Evolutionary conservation across 2,888 invertebrate genomes (phyloP), one percentile per base, ranked within the genome.

Genomic region (Baronia brevicornis): DNA sequence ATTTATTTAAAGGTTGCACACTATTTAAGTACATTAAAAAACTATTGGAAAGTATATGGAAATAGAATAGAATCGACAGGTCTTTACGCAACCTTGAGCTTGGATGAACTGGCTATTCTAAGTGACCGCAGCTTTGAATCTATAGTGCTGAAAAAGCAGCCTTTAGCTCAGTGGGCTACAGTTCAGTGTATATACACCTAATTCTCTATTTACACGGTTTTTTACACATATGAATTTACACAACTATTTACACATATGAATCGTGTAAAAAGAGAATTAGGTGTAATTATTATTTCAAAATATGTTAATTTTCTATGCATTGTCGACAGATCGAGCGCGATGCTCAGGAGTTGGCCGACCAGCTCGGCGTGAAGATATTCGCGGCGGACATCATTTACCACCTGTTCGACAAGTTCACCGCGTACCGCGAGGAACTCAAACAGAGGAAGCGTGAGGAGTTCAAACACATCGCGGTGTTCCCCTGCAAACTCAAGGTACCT

Each of bases 361-460:
- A 90, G 36, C 74, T 97, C 39, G 95, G 95, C 34, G 96, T 98
- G 32, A 95, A 93, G 82, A 96, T 99, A 68, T 99, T 99, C 89
- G 90, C 95, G 44, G 99, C 99, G 4, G 98, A 99, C 84, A 99
- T 99, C 68, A 99, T 99, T 64, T 99, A 99, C 84, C 99, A 99
- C 82, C 87, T 99, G 63, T 98, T 98, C 80, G 99, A 99, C 78
- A 94, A 94, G 72, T 99, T 99, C 86, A 97, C 90, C 55, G 91
- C 93, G 6, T 96, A 93, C 75, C 88, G 96, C 40, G 97, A 97
- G 36, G 97, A 98, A 54, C 82, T 97, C 31, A 94, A 92, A 60
- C 91, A 91, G 63, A 91, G 90, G 73, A 97, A 96, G 64, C 90
- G 97, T 13, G 97, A 97, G 51, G 97, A 98, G 73, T 93, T 96